These are phyloP conservation scores for Colaptes auratus DNA, from an alignment of 2,113 vertebrate genomes.

Conservation along the genomic window DNA sequence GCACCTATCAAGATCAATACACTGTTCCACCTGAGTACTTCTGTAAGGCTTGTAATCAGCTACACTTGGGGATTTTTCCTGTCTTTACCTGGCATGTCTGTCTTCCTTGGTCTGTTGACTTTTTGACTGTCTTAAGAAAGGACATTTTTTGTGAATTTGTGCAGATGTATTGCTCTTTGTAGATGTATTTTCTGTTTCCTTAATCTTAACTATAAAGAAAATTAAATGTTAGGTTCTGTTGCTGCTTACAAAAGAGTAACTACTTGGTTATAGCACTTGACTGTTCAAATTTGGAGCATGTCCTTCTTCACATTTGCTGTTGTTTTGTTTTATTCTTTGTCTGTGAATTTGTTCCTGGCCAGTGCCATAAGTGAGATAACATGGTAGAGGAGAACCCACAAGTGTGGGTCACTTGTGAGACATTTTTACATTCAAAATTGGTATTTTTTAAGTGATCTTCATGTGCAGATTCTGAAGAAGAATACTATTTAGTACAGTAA, in stretches of 20 bases:
- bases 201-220: neutral
- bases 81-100: slow-evolving; percentile 22
- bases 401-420: neutral
- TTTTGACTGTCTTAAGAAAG: neutral
- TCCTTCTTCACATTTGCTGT: accelerated
- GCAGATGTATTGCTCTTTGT: neutral
- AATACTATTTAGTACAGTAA: neutral
- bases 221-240: neutral
- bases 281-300: neutral
- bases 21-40: neutral
- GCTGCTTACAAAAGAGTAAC: neutral
- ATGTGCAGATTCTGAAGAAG: neutral
- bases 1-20: neutral
- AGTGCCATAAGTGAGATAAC: accelerated
- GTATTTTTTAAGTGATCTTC: neutral
- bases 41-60: neutral
- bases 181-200: neutral
- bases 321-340: neutral
- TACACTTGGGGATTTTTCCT: neutral
- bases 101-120: neutral
- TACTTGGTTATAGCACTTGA: neutral
- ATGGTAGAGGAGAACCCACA: neutral
- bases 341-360: neutral
- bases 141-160: neutral
- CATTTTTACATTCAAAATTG: neutral